These are phyloP conservation scores for Dolichotis patagonum DNA, from an alignment of 2,113 vertebrate species.

Conservation along the genomic window DNA sequence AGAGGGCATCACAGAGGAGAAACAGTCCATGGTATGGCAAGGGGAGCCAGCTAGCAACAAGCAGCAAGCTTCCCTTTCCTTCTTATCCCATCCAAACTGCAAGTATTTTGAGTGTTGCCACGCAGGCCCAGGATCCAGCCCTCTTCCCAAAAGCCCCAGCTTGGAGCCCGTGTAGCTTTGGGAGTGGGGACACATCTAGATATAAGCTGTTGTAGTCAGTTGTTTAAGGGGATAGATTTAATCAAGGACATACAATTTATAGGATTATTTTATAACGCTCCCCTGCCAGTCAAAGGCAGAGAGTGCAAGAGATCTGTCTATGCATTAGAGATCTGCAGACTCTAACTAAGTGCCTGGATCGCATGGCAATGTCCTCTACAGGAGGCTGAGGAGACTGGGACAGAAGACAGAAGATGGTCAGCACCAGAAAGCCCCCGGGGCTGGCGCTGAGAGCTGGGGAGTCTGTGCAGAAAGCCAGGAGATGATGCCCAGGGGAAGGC, in stretches of 20 bases:
- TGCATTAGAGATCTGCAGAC: not conserved
- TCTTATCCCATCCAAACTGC: not conserved
- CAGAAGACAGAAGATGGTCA: too few species aligned
- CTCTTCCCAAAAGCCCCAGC: not conserved
- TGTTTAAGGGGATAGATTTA: not conserved
- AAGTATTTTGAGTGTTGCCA: not conserved
- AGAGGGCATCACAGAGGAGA: too few species aligned
- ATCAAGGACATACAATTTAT: not conserved
- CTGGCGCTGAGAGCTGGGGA: too few species aligned
- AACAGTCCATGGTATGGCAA: too few species aligned
- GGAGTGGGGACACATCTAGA: not conserved
- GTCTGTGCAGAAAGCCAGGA: too few species aligned
- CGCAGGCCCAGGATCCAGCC: not conserved
- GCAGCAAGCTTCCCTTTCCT: not conserved
- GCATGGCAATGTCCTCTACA: too few species aligned
- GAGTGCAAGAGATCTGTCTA: not conserved
- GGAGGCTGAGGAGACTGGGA: too few species aligned
- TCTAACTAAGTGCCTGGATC: too few species aligned
- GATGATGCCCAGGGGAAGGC: not conserved
- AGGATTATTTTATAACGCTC: not conserved
- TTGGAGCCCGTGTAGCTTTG: not conserved
- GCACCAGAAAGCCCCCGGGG: too few species aligned
- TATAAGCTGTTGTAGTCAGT: not conserved
- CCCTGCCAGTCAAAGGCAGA: not conserved
- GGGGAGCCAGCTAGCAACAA: not conserved